These are phyloP conservation scores for Mergus octosetaceus DNA, from an alignment of 2,797 vertebrate genomes.

Conservation along the genomic window DNA sequence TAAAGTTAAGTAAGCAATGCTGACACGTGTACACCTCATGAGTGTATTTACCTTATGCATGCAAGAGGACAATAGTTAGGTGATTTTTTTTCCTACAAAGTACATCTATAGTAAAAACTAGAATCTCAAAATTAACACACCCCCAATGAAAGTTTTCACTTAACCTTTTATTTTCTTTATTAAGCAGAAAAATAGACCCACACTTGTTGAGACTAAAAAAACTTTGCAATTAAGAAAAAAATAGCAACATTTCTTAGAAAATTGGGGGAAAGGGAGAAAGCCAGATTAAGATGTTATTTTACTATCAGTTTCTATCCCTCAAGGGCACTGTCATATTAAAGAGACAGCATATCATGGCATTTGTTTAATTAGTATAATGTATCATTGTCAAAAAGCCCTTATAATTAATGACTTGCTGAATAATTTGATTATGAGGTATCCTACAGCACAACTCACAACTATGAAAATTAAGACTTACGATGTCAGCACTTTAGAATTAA, in stretches of 20 bases:
- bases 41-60: background rate
- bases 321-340: conserved; percentile 12
- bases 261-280: background rate
- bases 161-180: background rate
- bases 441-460: background rate
- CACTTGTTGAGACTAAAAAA: background rate
- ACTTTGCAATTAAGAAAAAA: background rate
- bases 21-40: background rate
- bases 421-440: background rate
- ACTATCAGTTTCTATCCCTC: background rate
- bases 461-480: background rate
- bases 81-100: background rate
- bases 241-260: background rate
- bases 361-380: conserved; percentile 21
- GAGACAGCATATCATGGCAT: background rate
- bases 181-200: background rate
- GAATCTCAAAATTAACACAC: background rate
- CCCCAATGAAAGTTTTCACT: background rate
- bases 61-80: background rate
- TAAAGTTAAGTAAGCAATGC: conserved; percentile 5
- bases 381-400: conserved; percentile 43
- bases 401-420: conserved; percentile 36
- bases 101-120: background rate
- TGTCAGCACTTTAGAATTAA: background rate
- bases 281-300: background rate